phyloP scores from a whole-genome alignment of 2,797 vertebrate genomes.

The Novumbra hubbsi region DNA sequence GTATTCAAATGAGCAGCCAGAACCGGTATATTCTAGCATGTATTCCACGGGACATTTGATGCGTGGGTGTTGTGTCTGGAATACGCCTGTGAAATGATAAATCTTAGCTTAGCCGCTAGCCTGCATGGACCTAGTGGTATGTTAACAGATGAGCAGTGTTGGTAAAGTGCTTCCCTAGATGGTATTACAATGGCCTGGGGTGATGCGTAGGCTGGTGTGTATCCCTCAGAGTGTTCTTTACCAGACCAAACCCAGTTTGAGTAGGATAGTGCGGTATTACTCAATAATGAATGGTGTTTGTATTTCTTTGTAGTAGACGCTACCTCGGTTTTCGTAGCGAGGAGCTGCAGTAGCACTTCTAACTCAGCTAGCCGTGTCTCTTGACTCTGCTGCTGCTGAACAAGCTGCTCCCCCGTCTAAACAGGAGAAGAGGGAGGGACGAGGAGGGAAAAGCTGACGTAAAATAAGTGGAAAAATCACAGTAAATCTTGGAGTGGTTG shows the following conservation, averaged over 20 bases:
- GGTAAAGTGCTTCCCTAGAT: not conserved
- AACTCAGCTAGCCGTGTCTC: constrained; percentile 70
- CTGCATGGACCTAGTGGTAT: not conserved
- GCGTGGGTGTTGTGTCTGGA: not conserved
- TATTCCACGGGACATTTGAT: not conserved
- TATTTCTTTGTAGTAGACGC: no score
- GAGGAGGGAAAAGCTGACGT: not conserved
- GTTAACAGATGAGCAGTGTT: not conserved
- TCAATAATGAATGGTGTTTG: not conserved
- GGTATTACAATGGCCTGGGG: not conserved
- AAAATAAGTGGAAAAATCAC: no score
- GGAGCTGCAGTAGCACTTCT: constrained; percentile 72
- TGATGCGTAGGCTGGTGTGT: not conserved
- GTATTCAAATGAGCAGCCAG: not conserved
- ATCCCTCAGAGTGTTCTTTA: not conserved
- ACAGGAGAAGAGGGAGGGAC: not conserved
- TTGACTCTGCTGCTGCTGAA: constrained; percentile 69
- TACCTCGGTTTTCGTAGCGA: constrained; percentile 84
- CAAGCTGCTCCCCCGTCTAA: constrained; percentile 65
- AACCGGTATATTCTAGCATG: not conserved
- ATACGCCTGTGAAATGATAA: not conserved
- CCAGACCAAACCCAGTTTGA: not conserved
- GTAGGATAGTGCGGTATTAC: not conserved
- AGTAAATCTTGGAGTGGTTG: no score
- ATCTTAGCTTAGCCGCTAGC: not conserved